Evolutionary conservation across 2,888 invertebrate species (phyloP).

Genomic region (Xestoiulus laeticollis): DNA sequence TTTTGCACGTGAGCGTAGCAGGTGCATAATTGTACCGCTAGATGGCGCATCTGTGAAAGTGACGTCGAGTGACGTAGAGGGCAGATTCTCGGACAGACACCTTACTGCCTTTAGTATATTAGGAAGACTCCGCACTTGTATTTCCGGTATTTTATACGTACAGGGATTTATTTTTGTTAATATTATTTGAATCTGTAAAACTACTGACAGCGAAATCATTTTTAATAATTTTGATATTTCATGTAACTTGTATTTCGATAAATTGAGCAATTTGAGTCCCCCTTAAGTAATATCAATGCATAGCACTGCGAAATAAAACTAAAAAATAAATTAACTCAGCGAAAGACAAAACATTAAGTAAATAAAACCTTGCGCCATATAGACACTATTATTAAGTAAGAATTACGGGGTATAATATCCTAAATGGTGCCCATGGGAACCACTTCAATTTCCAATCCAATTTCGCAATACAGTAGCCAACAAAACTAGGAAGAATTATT

Average conservation of each 20-base stretch:
- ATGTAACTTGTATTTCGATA: not conserved
- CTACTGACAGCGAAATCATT: not conserved
- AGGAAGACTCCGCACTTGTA: not conserved
- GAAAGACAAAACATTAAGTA: not conserved
- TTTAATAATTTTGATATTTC: not conserved
- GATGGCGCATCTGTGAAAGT: no score
- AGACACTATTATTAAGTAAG: not conserved
- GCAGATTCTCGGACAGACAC: no score
- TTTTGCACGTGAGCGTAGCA: no score
- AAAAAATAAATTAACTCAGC: not conserved
- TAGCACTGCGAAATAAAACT: not conserved
- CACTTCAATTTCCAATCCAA: not conserved
- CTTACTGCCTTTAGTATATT: no score
- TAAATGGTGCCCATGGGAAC: not conserved
- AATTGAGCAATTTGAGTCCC: not conserved
- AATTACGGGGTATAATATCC: not conserved
- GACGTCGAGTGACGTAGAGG: no score
- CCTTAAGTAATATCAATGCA: not conserved
- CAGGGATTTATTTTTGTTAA: no score
- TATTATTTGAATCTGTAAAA: not conserved
- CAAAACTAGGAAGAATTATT: not conserved
- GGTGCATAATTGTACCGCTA: no score
- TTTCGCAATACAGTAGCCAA: not conserved
- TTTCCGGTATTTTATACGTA: not conserved
- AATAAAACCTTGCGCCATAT: not conserved